These are phyloP conservation scores for Trichomycterus rosablanca DNA, from an alignment of 2,113 vertebrate genomes.

Conservation along the genomic window DNA sequence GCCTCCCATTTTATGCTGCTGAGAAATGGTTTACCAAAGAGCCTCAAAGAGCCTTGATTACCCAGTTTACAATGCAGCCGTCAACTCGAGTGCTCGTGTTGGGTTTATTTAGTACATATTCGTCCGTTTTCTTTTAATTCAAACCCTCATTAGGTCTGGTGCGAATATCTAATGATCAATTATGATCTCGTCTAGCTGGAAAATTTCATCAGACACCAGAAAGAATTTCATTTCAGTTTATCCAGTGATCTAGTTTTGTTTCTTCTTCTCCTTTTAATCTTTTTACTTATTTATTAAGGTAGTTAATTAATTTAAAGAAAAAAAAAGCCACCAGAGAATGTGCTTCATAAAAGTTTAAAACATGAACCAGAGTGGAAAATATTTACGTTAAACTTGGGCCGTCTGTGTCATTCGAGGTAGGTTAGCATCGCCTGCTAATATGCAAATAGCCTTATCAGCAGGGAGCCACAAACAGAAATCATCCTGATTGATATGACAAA, in stretches of 20 bases:
- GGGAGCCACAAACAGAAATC: slow-evolving; percentile 98
- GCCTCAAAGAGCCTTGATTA: slow-evolving; percentile 37
- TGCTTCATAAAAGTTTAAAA: slow-evolving; percentile 66
- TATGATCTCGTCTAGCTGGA: slow-evolving; percentile 32
- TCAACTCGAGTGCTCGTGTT: slow-evolving; percentile 39
- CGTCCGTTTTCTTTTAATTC: slow-evolving; percentile 52
- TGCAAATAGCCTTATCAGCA: slow-evolving; percentile 99
- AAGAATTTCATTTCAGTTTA: too few relatives aligned
- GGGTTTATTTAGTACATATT: slow-evolving; percentile 48
- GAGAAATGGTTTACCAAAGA: slow-evolving; percentile 26
- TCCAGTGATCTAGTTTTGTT: too few relatives aligned
- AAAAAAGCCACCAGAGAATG: slow-evolving; percentile 5
- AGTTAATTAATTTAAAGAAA: slow-evolving; percentile 71
- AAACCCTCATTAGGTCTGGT: slow-evolving; percentile 38
- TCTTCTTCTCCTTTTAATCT: slow-evolving; percentile 35
- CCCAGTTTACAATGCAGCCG: slow-evolving; percentile 36
- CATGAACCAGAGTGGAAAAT: slow-evolving; percentile 40
- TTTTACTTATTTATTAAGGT: slow-evolving; percentile 61
- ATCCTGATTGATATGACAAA: slow-evolving; percentile 99
- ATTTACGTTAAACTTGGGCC: slow-evolving; percentile 77
- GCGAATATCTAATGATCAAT: slow-evolving; percentile 51
- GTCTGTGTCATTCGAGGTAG: slow-evolving; percentile 92
- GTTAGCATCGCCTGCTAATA: slow-evolving; percentile 96
- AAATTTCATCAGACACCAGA: slow-evolving; percentile 35
- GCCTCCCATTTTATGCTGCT: slow-evolving; percentile 12